phyloP scores from a whole-genome alignment of 1,140 invertebrate genomes.

The Triops longicaudatus region DNA sequence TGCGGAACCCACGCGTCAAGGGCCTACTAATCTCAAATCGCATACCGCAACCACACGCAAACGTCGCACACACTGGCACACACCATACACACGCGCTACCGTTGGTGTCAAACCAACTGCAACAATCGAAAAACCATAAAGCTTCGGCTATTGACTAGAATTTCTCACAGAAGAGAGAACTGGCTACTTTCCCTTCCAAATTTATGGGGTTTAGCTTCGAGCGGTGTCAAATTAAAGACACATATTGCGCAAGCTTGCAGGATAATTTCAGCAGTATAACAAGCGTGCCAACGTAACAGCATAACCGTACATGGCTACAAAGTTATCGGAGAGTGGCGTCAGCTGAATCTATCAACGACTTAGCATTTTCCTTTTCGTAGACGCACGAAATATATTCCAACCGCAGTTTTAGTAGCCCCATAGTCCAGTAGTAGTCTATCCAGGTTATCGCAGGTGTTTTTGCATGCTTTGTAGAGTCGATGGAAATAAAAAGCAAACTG shows the following conservation, averaged over 20 bases:
- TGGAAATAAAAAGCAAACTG: no score
- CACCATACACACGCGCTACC: background rate
- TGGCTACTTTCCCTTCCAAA: background rate
- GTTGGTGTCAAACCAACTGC: background rate
- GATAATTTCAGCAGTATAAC: no score
- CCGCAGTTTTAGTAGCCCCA: no score
- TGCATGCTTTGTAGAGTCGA: no score
- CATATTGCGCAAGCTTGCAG: background rate
- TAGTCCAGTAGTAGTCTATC: no score
- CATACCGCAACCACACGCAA: background rate
- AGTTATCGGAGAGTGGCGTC: no score
- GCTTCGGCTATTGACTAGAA: background rate
- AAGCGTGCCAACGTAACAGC: no score
- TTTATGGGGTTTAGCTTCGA: background rate
- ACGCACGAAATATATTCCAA: no score
- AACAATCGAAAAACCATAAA: background rate
- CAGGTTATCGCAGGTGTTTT: no score
- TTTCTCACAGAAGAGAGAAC: background rate
- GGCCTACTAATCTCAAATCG: slow-evolving; percentile 1
- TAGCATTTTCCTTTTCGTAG: no score
- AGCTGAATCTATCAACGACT: no score
- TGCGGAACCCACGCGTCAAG: slow-evolving; percentile 2
- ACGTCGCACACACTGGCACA: background rate
- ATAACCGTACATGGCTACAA: no score
- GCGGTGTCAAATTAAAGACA: background rate